Percentiles rank a stretch among this genome's conserved stretches.
Evolutionary conservation across 2,797 vertebrate species (phyloP).

Genomic region (Crocidura indochinensis): DNA sequence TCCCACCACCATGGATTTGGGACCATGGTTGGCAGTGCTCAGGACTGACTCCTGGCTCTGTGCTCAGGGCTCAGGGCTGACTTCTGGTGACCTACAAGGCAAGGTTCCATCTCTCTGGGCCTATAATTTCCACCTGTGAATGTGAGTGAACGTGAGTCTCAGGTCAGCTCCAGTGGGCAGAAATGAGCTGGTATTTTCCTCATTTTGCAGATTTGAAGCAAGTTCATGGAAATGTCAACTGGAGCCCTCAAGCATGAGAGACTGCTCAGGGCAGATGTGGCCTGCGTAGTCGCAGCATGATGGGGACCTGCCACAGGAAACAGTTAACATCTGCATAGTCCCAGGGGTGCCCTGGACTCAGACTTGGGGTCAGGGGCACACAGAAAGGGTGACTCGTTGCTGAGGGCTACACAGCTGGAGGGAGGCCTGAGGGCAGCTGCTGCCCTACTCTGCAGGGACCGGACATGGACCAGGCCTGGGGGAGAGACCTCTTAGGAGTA

Average conservation of each 20-base stretch:
- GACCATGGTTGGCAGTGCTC: too few species aligned
- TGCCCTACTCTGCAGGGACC: neutral
- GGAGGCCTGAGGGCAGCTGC: neutral
- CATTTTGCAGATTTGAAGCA: neutral
- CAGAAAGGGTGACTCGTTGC: neutral
- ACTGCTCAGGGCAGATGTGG: too few species aligned
- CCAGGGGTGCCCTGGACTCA: neutral
- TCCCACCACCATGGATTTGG: too few species aligned
- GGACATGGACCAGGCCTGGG: neutral
- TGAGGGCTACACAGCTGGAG: neutral
- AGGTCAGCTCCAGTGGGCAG: neutral
- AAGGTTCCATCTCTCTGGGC: too few species aligned
- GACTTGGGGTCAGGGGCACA: neutral
- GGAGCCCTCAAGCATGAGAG: neutral
- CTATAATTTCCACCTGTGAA: too few species aligned
- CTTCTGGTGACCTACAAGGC: too few species aligned
- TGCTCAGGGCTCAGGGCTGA: too few species aligned
- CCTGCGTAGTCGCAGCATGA: too few species aligned
- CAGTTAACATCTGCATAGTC: neutral
- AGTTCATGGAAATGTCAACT: neutral
- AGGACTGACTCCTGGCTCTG: too few species aligned
- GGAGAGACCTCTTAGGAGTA: neutral
- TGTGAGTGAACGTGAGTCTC: too few species aligned
- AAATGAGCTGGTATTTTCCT: conserved; percentile 10
- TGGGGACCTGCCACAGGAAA: too few species aligned